Conservation (phyloP, 2,888 invertebrate genomes). For the Diplolepis rosae region DNA sequence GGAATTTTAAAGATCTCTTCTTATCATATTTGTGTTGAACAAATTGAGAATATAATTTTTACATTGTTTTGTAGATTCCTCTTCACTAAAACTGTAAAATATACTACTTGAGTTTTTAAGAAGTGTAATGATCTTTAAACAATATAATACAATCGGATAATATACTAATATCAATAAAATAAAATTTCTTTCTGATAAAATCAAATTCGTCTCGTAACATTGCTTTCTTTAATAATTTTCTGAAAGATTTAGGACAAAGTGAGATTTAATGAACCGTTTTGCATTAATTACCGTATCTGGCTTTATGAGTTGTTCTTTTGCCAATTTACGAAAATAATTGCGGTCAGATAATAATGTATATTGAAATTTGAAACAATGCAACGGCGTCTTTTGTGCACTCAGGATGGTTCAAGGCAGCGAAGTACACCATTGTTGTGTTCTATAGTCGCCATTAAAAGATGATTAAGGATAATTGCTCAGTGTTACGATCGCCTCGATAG, state of each 20-base stretch:
- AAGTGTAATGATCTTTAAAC: too few relatives aligned
- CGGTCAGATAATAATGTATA: slow-evolving; percentile 3
- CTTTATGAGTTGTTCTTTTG: neutral
- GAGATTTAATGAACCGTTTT: neutral
- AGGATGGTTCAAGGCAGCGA: slow-evolving; percentile 39
- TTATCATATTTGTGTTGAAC: slow-evolving; percentile 4
- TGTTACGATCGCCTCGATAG: slow-evolving; percentile 54
- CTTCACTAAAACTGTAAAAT: too few relatives aligned
- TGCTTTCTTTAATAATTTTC: too few relatives aligned
- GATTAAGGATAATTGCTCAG: slow-evolving; percentile 56
- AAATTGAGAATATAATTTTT: neutral
- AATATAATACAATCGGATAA: too few relatives aligned
- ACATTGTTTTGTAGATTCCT: neutral
- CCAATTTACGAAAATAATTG: neutral
- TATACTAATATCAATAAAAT: too few relatives aligned
- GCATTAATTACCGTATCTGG: neutral
- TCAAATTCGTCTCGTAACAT: too few relatives aligned
- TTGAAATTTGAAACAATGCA: slow-evolving; percentile 23
- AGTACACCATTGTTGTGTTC: slow-evolving; percentile 41
- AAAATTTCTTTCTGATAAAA: too few relatives aligned
- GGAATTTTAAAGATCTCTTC: slow-evolving; percentile 7
- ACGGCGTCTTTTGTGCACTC: neutral
- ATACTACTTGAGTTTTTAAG: too few relatives aligned
- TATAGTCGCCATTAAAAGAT: slow-evolving; percentile 54
- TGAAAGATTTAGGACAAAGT: neutral